Evolutionary conservation across 2,113 vertebrate genomes (phyloP), one percentile per base, ranked within the genome.

Genomic region (Macheiramphus alcinus): DNA sequence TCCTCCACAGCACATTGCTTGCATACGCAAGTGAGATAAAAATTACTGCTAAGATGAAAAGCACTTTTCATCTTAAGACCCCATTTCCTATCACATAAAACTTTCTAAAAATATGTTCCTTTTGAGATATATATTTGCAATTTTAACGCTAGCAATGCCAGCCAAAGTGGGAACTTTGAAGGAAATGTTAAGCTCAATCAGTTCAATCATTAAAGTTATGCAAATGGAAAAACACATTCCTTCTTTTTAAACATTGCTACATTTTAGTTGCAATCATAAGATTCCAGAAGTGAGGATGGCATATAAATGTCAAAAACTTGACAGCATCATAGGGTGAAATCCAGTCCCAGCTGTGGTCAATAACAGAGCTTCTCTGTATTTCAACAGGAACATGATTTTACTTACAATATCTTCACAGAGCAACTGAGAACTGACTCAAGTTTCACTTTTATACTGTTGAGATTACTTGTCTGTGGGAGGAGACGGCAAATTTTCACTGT

Each of bases 121-220:
- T 94, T 88, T 66, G 94, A 94, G 92, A 97, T 97, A 90, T 7
- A 43, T 70, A 72, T 78, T 91, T 63, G 82, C 5, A 79, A 88
- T 96, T 95, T 93, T 71, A 86, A 78, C 0, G 1, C n/a, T 59
- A 93, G 79, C 59, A 94, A 67, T 88, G 88, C 59, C 85, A 95
- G 67, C 45, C 94, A 59, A 92, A 94, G 88, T 88, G 82, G 74
- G 50, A 97, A 93, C 71, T 92, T 90, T 78, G 90, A 86, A 94
- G 74, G 58, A 90, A 86, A 90, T 66, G 79, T 94, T 92, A 76
- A 90, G 22, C 88, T 93, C 74, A 78, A 86, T 78, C 90, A 80
- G n/a, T 86, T 86, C 13, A 23, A 83, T 95, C 92, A 95, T 88
- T 95, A 80, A 92, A 94, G 88, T 83, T 92, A 95, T 92, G 86